Evolutionary conservation across 2,113 vertebrate species (phyloP), one percentile per base, ranked within the genome.

Genomic region (Pseudopodoces humilis): DNA sequence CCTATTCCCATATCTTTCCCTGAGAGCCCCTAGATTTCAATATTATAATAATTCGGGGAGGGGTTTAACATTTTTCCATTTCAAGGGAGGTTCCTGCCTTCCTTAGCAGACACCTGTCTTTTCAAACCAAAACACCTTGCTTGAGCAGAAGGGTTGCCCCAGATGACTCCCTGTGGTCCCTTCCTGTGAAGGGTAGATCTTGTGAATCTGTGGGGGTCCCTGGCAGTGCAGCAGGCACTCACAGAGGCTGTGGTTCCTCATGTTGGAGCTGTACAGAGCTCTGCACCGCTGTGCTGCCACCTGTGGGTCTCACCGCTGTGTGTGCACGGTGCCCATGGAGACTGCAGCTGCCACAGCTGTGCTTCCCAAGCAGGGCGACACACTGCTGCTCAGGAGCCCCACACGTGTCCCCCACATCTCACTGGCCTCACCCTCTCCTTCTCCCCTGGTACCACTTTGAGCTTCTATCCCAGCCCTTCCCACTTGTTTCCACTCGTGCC

Each of bases 271-370:
- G 16, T 41, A 10, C 13, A 28, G 49, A 39, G 27, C 25, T 53
- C 24, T 1, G 1, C n/a, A 10, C 28, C 53, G 41, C 43, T 4
- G 25, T 9, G 44, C 37, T 52, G 6, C 31, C 19, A 14, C 20
- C 15, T 28, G 28, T 0, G 1, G 7, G 7, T 68, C 24, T 58
- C 0, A 0, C 25, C 0, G 4, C 37, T 12, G 3, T 3, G 41
- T 10, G 18, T 6, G 50, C 37, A 2, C 46, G 4, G 49, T 60
- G 43, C 68, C 43, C 21, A 0, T 13, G 6, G 37, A 9, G 14
- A 7, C 46, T 44, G 15, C 33, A 8, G 47, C 71, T 23, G 9
- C 10, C 6, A 30, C 0, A 0, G n/a, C 47, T 19, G 39, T 47
- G 21, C 23, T 25, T 31, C 53, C 44, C 6, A 1, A 7, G 10